Base-by-base conservation (phyloP, 2,797 vertebrate species). In the Siniperca scherzeri region DNA sequence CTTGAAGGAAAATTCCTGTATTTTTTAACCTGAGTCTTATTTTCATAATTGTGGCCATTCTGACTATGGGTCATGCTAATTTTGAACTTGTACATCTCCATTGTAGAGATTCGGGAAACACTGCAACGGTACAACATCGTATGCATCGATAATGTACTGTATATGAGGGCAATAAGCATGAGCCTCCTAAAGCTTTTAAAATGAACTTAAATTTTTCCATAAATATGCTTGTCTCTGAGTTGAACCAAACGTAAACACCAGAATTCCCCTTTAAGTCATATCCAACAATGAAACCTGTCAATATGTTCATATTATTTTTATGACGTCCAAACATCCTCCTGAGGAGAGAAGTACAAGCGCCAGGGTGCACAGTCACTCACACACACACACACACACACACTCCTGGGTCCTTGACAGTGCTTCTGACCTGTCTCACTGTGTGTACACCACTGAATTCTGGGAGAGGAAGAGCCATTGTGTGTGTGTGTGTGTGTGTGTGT, bases 371-470 rank as follows among this genome's bases (percentile, higher is more conserved):
- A 5, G 8, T 30, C 38, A 55, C 25, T 62, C 33, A 59, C 80
- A 71, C n/a, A 1, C 62, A 5, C 12, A 16, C 64, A 53, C 22
- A 11, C 38, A 55, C 25, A 66, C 40, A 59, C 80, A 69, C n/a
- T 55, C 40, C 40, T 55, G 25, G 14, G 33, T 59, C 53, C 48
- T 62, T 79, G 73, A 53, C 78, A 83, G 67, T 13, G n/a, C n/a
- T 48, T 81, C 65, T 22, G 38, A 50, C 81, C 72, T 80, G 55
- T 74, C 69, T 81, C 50, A 14, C 53, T 89, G 92, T 88, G 94
- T 50, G 59, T 72, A 92, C 70, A 52, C 82, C 70, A 73, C 61
- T 74, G 80, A 74, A 79, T 87, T 89, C 88, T 87, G 81, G 81
- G 62, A 88, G 76, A 70, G 73, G 71, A 67, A 60, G 66, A 53